Evolutionary conservation across 1,140 invertebrate species (phyloP).

Genomic region (Ooceraea biroi): DNA sequence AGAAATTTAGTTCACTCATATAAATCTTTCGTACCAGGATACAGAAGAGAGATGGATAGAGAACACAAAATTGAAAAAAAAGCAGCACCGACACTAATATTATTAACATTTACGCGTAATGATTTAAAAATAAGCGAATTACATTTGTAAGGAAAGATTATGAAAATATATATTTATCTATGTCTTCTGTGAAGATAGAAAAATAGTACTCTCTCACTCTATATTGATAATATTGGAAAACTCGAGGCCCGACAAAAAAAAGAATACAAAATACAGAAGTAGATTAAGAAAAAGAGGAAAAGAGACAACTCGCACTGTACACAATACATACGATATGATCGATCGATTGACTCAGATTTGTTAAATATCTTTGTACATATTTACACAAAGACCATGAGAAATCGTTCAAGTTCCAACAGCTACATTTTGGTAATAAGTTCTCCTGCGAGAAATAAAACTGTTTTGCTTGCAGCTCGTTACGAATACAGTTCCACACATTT

Average conservation of each 20-base stretch:
- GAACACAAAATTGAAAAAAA: slow-evolving; percentile 81
- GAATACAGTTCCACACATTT: slow-evolving; percentile 50
- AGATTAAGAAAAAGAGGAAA: slow-evolving; percentile 76
- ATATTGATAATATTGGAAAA: slow-evolving; percentile 85
- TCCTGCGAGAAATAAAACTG: slow-evolving; percentile 54
- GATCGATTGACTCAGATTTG: slow-evolving; percentile 75
- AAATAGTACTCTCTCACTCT: slow-evolving; percentile 86
- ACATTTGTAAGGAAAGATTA: slow-evolving; percentile 87
- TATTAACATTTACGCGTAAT: slow-evolving; percentile 87
- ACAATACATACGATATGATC: slow-evolving; percentile 73
- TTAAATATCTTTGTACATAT: slow-evolving; percentile 82
- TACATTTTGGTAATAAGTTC: slow-evolving; percentile 67
- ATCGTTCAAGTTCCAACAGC: slow-evolving; percentile 76
- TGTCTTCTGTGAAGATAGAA: slow-evolving; percentile 89
- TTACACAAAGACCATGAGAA: slow-evolving; percentile 77
- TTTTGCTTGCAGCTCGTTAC: slow-evolving; percentile 59
- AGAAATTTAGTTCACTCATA: slow-evolving; percentile 64
- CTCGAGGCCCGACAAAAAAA: slow-evolving; percentile 76
- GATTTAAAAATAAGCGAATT: slow-evolving; percentile 86
- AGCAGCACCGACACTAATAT: slow-evolving; percentile 86
- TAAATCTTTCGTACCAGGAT: slow-evolving; percentile 76
- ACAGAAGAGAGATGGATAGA: slow-evolving; percentile 73
- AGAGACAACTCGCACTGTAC: slow-evolving; percentile 75
- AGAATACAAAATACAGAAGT: slow-evolving; percentile 81
- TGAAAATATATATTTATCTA: slow-evolving; percentile 88